Evolutionary conservation across 2,797 vertebrate species (phyloP), one percentile per base, ranked within the genome.

Genomic region (Anguilla pacifica): DNA sequence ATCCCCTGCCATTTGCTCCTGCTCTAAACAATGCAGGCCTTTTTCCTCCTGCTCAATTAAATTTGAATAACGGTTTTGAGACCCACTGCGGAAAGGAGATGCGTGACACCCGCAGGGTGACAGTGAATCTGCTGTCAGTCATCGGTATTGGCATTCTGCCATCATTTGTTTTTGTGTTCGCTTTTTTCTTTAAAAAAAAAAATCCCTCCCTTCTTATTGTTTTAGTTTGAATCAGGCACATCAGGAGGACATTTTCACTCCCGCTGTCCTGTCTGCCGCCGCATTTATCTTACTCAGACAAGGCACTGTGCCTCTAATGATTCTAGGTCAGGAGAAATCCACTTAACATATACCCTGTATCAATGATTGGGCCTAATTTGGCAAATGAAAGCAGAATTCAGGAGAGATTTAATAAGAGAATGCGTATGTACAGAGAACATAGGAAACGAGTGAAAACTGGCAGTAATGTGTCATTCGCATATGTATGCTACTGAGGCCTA

Each of bases 41-140:
- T 43, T 55, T 70, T 72, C 6, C 46, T 84, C 79, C 51, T 25
- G 9, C 39, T 61, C 81, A 84, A 77, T 86, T 46, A 77, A 74
- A 87, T 89, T 79, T 86, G 67, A 74, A 84, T 84, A 86, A 57
- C 53, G 51, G 70, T 77, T 79, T 35, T 9, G 67, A 61, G 82
- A 74, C 81, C 53, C 19, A 22, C 88, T 85, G 88, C 82, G 39
- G 85, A 64, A 83, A 11, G 51, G 83, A 84, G 70, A 86, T 84
- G 61, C 9, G 43, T 77, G 64, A 51, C 64, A 28, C 88, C 67
- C 59, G 39, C 35, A 31, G 85, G 72, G 82, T 64, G 31, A 77
- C 86, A 88, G 83, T 61, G 81, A 86, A 77, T 86, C 49, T 31
- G 22, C 6, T 31, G 82, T 84, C 81, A 86, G 28, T 87, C 86